phyloP scores from a whole-genome alignment of 2,797 vertebrate genomes.

The Iguana delicatissima region DNA sequence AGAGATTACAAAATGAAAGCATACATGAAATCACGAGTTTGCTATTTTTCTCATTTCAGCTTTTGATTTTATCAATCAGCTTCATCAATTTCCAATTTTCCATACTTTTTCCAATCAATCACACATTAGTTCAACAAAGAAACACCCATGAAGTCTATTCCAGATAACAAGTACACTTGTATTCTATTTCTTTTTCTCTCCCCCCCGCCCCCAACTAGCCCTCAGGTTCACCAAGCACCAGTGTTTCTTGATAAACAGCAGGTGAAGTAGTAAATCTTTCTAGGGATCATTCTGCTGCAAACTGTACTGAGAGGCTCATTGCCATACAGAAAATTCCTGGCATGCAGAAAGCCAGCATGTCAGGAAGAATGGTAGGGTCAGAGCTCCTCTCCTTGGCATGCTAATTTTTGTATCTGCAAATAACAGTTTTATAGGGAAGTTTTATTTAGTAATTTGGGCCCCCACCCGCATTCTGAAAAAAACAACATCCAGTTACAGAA shows the following conservation, averaged over 20 bases:
- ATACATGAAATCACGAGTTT: not conserved
- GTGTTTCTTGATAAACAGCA: not conserved
- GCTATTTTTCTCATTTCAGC: not conserved
- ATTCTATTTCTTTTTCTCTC: not conserved
- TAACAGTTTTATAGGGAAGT: not conserved
- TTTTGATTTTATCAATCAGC: not conserved
- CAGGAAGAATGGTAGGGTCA: too few relatives aligned
- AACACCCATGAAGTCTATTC: not conserved
- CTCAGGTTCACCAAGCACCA: not conserved
- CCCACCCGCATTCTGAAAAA: not conserved
- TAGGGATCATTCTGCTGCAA: not conserved
- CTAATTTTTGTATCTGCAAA: not conserved
- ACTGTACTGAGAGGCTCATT: not conserved
- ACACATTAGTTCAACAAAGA: not conserved
- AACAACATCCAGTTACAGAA: not conserved
- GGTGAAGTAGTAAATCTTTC: not conserved
- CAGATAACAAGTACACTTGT: not conserved
- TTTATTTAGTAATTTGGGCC: not conserved
- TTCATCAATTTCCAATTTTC: not conserved
- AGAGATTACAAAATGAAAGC: not conserved
- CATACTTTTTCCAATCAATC: not conserved
- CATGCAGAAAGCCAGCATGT: not conserved
- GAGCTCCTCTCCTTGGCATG: not conserved
- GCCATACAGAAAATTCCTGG: not conserved
- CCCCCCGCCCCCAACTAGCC: too few relatives aligned